A percentile compares a stretch with the other conserved stretches of the same genome.
phyloP scores from a whole-genome alignment of 1,140 invertebrate genomes.

The Magallana gigas region DNA sequence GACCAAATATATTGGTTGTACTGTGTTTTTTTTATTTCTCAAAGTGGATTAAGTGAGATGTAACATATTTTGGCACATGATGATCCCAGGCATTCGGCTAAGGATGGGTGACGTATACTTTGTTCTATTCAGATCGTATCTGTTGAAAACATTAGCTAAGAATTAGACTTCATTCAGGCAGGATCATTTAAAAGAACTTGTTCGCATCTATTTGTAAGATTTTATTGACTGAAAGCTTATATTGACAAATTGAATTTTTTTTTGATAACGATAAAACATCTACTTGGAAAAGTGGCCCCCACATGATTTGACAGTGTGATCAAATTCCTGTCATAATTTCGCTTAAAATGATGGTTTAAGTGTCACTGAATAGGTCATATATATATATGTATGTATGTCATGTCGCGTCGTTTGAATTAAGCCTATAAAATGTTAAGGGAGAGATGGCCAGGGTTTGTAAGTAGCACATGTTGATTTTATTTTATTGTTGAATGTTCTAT shows the following conservation, averaged over 20 bases:
- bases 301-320: neutral
- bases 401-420: too few species aligned
- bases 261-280: neutral
- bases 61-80: neutral
- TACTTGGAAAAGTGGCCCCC: neutral
- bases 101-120: neutral
- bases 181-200: neutral
- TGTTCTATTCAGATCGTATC: neutral
- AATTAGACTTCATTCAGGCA: constrained; percentile 19
- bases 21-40: neutral
- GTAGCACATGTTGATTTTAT: neutral
- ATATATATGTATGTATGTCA: too few species aligned
- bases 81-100: neutral
- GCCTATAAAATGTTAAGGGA: neutral
- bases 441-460: constrained; percentile 17
- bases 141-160: neutral
- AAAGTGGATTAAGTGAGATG: constrained; percentile 10
- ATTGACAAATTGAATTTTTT: constrained; percentile 5
- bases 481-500: too few species aligned
- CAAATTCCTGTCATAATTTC: neutral
- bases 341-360: constrained; percentile 7
- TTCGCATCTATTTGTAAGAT: neutral
- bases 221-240: neutral
- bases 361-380: neutral
- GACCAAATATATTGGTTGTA: too few species aligned